Conservation (phyloP, 2,888 invertebrate genomes). For the Oscheius myriophilus region DNA sequence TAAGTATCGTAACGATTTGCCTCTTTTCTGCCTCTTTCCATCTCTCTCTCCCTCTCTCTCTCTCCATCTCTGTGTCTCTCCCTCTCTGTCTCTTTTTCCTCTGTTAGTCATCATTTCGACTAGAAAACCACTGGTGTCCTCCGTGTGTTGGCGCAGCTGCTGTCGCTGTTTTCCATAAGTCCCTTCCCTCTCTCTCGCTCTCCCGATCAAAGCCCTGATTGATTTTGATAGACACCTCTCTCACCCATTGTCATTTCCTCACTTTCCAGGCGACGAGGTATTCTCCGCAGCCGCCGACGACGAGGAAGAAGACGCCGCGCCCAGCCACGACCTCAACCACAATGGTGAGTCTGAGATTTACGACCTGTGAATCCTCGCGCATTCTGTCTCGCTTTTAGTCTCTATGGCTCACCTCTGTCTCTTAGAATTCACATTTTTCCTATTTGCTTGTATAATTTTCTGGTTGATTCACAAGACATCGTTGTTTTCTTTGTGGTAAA, state of each 20-base stretch:
- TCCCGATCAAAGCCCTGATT: neutral
- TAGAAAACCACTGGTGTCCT: neutral
- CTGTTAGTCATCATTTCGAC: neutral
- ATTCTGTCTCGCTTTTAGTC: too few species aligned
- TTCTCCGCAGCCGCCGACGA: constrained; percentile 14
- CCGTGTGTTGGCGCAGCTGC: constrained; percentile 18
- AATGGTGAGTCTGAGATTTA: constrained; percentile 24
- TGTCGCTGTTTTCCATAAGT: constrained; percentile 20
- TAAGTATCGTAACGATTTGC: too few species aligned
- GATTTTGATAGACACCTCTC: neutral
- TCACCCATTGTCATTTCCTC: neutral
- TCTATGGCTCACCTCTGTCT: neutral
- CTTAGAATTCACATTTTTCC: too few species aligned
- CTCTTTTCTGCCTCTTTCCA: too few species aligned
- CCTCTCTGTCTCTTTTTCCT: neutral
- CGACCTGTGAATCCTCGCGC: too few species aligned
- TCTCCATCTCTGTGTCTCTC: neutral
- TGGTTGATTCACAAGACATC: too few species aligned
- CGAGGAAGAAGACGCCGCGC: neutral
- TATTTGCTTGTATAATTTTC: too few species aligned
- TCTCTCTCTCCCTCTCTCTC: too few species aligned
- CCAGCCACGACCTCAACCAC: constrained; percentile 24
- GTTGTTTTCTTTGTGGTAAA: too few species aligned
- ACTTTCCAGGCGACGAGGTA: constrained; percentile 28
- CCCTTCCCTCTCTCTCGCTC: constrained; percentile 18